Conservation (phyloP, 2,797 vertebrate genomes). For the Aphelocoma californica region DNA sequence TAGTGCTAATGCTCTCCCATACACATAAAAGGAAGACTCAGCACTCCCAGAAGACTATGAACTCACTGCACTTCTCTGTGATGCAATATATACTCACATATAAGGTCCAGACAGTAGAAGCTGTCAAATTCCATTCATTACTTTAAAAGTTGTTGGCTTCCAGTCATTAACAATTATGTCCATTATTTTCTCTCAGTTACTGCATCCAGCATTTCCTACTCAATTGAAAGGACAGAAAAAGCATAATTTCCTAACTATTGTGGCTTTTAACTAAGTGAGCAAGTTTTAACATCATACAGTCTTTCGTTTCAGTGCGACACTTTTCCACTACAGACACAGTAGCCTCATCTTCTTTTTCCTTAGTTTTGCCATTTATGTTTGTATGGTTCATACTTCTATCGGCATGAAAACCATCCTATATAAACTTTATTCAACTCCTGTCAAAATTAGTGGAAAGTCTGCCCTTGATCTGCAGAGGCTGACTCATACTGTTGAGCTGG, state of each 20-base stretch:
- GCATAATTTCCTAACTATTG: background rate
- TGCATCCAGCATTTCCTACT: background rate
- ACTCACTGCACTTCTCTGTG: background rate
- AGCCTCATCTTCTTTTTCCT: background rate
- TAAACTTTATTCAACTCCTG: background rate
- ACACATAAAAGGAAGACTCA: background rate
- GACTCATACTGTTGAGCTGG: background rate
- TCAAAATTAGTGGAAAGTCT: background rate
- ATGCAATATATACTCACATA: background rate
- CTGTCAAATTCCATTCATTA: background rate
- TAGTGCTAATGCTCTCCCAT: background rate
- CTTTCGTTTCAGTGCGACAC: background rate
- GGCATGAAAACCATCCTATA: background rate
- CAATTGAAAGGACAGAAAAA: background rate
- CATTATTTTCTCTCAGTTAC: background rate
- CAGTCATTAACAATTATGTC: background rate
- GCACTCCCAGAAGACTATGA: background rate
- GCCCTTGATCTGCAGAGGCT: background rate
- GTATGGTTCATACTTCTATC: background rate
- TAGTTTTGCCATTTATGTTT: background rate
- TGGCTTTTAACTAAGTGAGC: background rate
- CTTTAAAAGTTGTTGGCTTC: background rate
- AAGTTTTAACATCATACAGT: background rate
- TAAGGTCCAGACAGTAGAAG: background rate
- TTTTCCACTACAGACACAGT: background rate